These are phyloP conservation scores for Eudyptes chrysolophus DNA, from an alignment of 2,113 vertebrate species.

Conservation along the genomic window DNA sequence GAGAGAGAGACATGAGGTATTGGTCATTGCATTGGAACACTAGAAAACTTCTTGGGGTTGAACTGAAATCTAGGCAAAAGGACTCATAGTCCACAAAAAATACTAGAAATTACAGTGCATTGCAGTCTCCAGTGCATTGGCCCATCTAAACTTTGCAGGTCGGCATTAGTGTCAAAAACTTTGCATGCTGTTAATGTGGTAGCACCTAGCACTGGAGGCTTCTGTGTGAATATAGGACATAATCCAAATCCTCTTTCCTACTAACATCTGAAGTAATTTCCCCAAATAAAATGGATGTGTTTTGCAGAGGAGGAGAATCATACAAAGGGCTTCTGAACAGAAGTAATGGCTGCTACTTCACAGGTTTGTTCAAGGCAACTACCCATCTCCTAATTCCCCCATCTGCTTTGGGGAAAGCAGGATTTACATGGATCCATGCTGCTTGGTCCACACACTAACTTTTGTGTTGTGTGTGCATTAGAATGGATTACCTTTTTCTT, in stretches of 20 bases:
- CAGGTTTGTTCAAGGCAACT: neutral
- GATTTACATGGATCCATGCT: neutral
- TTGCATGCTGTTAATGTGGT: neutral
- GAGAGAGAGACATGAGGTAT: neutral
- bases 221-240: neutral
- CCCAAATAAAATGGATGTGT: neutral
- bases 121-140: neutral
- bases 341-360: neutral
- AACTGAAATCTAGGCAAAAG: neutral
- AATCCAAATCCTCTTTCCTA: neutral
- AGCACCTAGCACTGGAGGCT: neutral
- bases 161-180: neutral
- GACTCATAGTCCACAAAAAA: neutral
- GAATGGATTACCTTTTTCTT: neutral
- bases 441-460: neutral
- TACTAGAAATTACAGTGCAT: neutral
- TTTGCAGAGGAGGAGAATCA: neutral
- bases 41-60: neutral
- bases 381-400: neutral
- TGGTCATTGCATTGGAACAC: neutral
- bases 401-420: neutral
- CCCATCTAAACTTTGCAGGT: neutral
- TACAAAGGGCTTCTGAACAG: neutral
- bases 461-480: neutral
- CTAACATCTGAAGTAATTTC: neutral